These are phyloP conservation scores for Perdita meconis DNA, from an alignment of 2,888 invertebrate genomes.

Conservation along the genomic window DNA sequence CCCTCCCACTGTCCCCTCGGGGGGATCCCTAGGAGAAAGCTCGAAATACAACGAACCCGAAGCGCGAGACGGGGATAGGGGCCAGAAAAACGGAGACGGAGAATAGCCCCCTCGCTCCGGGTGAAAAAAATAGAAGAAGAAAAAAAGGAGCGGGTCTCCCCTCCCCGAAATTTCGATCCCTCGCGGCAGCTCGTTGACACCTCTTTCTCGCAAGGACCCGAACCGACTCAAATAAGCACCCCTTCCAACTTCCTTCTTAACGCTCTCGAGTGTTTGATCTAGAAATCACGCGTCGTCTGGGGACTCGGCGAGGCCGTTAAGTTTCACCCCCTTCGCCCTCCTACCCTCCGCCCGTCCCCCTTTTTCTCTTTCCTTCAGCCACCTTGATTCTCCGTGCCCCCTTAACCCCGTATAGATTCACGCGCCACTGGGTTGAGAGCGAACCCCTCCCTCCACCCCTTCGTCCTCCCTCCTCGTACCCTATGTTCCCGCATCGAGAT, in stretches of 20 bases:
- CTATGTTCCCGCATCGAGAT: constrained; percentile 58
- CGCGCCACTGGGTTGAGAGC: constrained; percentile 51
- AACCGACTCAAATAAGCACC: constrained; percentile 64
- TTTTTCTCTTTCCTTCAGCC: constrained; percentile 34
- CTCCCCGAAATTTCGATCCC: constrained; percentile 63
- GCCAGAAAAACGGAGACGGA: constrained; percentile 21
- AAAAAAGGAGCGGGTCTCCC: constrained; percentile 48
- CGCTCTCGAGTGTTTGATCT: constrained; percentile 78
- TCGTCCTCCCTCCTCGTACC: no score
- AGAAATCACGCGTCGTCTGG: constrained; percentile 75
- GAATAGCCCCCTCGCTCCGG: not conserved
- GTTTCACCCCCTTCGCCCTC: constrained; percentile 65
- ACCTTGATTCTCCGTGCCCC: constrained; percentile 21
- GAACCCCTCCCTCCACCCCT: constrained; percentile 11
- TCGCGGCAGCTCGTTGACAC: constrained; percentile 64
- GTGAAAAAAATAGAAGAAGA: no score
- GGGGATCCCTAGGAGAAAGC: constrained; percentile 22
- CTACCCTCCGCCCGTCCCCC: constrained; percentile 30
- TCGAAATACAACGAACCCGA: constrained; percentile 23
- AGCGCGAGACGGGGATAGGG: not conserved
- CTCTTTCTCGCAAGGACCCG: constrained; percentile 51
- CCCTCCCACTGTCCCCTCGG: constrained; percentile 1
- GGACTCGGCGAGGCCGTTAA: constrained; percentile 71
- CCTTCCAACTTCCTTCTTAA: constrained; percentile 74
- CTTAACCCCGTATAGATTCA: constrained; percentile 50